Evolutionary conservation across 2,888 invertebrate genomes (phyloP), one percentile per base, ranked within the genome.

Genomic region (Acanthosepion esculentum): DNA sequence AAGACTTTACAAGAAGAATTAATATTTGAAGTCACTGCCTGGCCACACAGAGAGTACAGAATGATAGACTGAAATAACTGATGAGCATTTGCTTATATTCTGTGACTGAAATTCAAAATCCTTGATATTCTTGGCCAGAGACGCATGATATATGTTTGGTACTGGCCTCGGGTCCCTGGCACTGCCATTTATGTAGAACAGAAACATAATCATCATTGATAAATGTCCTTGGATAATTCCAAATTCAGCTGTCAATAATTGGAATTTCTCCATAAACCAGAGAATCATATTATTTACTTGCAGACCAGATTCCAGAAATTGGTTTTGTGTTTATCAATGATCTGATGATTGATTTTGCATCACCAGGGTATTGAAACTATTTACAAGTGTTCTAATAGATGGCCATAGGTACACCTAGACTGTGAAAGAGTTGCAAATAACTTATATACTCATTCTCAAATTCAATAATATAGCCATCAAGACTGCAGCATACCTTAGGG

Each of bases 241-340:
- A 78, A 33, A 78, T 78, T 78, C 78, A 78, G 78, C 78, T 78
- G n/a, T 78, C 78, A 78, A 78, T 78, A 78, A 78, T 78, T 78
- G 78, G 78, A 78, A 78, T 78, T 78, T 78, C 78, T 78, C 78
- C 78, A 78, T 78, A 78, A 78, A 78, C 78, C 23, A 33, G 78
- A n/a, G 78, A 78, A 78, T 78, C 78, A 33, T 78, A n/a, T 78
- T n/a, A 78, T 78, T 78, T 78, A 78, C 78, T 78, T 15, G n/a
- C 78, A 78, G 78, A 78, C 78, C n/a, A n/a, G 78, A 78, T 78
- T 33, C 78, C 78, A 78, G 78, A 78, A 78, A 78, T 78, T 78
- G 78, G n/a, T 78, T 78, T 78, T n/a, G 15, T 78, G 78, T 78
- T 78, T 78, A 78, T 78, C 78, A 78, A 33, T 78, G 78, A 78